phyloP scores from a whole-genome alignment of 2,888 invertebrate genomes.

The Drosophila sordidula region DNA sequence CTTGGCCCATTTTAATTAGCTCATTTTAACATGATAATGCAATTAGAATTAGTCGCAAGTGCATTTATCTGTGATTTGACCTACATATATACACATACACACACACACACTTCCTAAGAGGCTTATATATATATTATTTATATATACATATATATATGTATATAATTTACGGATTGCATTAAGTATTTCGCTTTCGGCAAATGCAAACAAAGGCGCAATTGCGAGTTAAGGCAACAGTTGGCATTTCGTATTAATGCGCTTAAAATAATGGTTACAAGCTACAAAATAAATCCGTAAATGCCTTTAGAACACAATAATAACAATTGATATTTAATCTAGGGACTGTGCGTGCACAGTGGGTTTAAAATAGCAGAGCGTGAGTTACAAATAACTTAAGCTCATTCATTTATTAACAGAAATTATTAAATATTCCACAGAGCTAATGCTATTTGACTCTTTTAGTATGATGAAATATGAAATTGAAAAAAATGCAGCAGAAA shows the following conservation, averaged over 20 bases:
- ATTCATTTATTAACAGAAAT: no score
- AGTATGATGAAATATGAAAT: no score
- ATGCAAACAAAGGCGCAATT: conserved; percentile 32
- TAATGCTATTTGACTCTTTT: no score
- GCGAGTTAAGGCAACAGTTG: conserved; percentile 11
- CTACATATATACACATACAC: conserved; percentile 18
- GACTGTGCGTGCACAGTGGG: conserved; percentile 34
- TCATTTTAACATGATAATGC: conserved; percentile 42
- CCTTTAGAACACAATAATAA: conserved; percentile 12
- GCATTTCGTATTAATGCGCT: conserved; percentile 54
- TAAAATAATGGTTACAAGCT: conserved; percentile 61
- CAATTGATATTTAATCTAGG: conserved; percentile 10
- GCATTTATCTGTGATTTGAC: conserved; percentile 70
- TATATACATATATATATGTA: conserved; percentile 19
- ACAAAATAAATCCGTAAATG: conserved; percentile 36
- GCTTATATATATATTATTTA: conserved; percentile 37
- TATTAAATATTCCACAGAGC: no score
- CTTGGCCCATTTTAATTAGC: not conserved
- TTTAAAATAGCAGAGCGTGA: not conserved
- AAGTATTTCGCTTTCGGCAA: conserved; percentile 48
- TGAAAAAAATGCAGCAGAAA: no score
- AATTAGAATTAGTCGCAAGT: conserved; percentile 56
- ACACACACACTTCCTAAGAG: conserved; percentile 46
- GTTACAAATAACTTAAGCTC: no score
- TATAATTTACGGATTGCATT: conserved; percentile 9